Conservation (phyloP, 2,888 invertebrate species). For the Drosophila meridionalis region DNA sequence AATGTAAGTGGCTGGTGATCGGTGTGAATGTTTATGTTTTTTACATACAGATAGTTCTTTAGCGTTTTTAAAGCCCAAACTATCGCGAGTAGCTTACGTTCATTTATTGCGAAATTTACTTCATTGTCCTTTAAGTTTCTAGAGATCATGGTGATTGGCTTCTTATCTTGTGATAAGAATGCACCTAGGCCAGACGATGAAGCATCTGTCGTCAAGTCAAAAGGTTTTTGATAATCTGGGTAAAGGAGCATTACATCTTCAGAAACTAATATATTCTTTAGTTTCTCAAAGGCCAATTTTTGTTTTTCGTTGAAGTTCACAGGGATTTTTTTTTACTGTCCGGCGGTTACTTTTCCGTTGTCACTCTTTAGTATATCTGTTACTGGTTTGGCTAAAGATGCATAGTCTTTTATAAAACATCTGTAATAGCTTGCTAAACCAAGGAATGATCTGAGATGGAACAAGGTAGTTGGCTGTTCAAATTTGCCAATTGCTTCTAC, state of each 20-base stretch:
- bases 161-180: background rate
- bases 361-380: constrained; percentile 1
- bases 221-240: no score
- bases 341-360: background rate
- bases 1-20: no score
- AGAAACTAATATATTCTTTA: background rate
- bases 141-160: background rate
- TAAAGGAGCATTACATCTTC: no score
- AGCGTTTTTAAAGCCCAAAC: background rate
- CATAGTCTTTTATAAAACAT: background rate
- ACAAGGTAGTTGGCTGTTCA: background rate
- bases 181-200: background rate
- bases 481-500: constrained; percentile 1
- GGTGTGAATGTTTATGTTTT: no score
- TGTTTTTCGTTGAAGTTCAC: background rate
- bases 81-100: background rate
- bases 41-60: background rate
- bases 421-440: constrained; percentile 1
- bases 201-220: no score
- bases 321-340: background rate
- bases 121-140: background rate
- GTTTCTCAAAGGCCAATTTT: background rate
- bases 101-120: background rate
- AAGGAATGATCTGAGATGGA: constrained; percentile 5
- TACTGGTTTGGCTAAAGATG: background rate